Conservation (phyloP, 1,140 invertebrate genomes). For the Macrobrachium rosenbergii region DNA sequence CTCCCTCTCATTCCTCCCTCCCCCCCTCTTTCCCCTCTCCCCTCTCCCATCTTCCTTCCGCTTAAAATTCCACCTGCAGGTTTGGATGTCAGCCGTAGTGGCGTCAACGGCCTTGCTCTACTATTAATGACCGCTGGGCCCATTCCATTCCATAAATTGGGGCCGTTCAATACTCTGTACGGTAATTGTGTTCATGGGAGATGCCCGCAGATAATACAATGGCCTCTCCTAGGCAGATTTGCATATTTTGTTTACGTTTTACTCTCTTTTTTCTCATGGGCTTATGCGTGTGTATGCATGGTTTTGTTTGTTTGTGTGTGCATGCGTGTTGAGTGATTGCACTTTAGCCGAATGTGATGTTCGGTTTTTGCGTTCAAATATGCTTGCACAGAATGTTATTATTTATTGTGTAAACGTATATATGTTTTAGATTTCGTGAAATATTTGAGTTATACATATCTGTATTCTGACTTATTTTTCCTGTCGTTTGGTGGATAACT, state of each 20-base stretch:
- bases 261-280: not conserved
- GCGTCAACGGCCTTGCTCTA: conserved; percentile 16
- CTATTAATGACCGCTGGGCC: conserved; percentile 35
- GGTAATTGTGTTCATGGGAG: conserved; percentile 37
- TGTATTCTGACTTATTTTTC: too few relatives aligned
- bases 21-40: not conserved
- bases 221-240: not conserved
- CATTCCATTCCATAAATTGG: conserved; percentile 52
- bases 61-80: conserved; percentile 57
- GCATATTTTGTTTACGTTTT: conserved; percentile 4
- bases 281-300: not conserved
- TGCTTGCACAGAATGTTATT: too few relatives aligned
- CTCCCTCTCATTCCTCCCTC: not conserved
- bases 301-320: not conserved
- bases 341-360: too few relatives aligned
- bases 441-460: too few relatives aligned
- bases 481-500: too few relatives aligned
- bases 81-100: conserved; percentile 24
- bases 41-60: not conserved
- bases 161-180: conserved; percentile 23
- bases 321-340: not conserved
- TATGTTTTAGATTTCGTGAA: too few relatives aligned
- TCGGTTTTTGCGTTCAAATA: too few relatives aligned
- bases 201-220: conserved; percentile 17
- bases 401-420: too few relatives aligned